Conservation (phyloP, 1,140 invertebrate species). For the Drosophila melanogaster region Release_6_plus_ISO1_MT NT_037436.4:9023501-9024000, state of each 20-base stretch:
- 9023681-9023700: constrained; percentile 7
- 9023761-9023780: too few relatives aligned
- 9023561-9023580: constrained; percentile 21
- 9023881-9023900: constrained; percentile 16
- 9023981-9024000: constrained; percentile 57
- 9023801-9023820: too few relatives aligned
- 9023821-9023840: too few relatives aligned
- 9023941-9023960: constrained; percentile 21
- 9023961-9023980: constrained; percentile 49
- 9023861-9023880: constrained; percentile 2
- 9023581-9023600: constrained; percentile 70
- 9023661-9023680: not conserved
- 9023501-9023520: constrained; percentile 11
- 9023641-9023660: constrained; percentile 3
- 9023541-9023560: constrained; percentile 64
- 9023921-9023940: constrained; percentile 41
- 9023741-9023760: too few relatives aligned
- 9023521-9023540: constrained; percentile 76
- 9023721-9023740: not conserved
- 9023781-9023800: too few relatives aligned
- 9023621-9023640: constrained; percentile 54
- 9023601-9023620: constrained; percentile 82
- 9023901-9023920: constrained; percentile 64
- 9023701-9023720: constrained; percentile 1
- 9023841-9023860: too few relatives aligned